Base-by-base conservation (phyloP, 23 tunicate species). In the Botrylloides violaceus region DNA sequence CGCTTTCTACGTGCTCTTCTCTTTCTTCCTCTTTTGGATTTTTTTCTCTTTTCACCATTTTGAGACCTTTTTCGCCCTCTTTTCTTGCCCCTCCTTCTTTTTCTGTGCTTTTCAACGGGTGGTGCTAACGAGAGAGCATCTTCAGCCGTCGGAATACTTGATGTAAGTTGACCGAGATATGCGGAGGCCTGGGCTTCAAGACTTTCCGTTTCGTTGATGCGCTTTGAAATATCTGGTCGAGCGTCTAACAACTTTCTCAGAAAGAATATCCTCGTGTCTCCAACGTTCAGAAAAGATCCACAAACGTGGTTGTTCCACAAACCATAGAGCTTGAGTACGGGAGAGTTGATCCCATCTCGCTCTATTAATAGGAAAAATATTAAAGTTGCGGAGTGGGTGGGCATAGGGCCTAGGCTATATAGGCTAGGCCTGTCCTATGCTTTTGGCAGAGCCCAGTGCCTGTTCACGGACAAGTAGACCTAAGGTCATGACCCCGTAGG, bases 211-310 rank as follows among this genome's bases (percentile, higher is more conserved):
- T 63, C 70, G 9, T 28, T 28, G 4, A 6, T 9, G 23, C 34
- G 4, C 4, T 4, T 3, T 29, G 26, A 31, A 9, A 19, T 6
- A 9, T 63, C 35, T 37, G 39, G 60, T 6, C 80, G 63, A 25
- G 34, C 71, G 66, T 85, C 83, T 43, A 38, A 29, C 63, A 85
- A 64, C 64, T 85, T 85, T 38, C 60, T 66, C 27, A 85, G 85
- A 71, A 85, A 85, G 43, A 85, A 85, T 18, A 85, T 70, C 66
- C 94, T 65, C 3, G 94, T 85, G 39, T 85, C 94, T 28, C 94
- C 94, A 34, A 66, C 80, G 23, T 26, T 25, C 30, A 85, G 71
- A 74, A 73, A 79, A 38, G 66, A 80, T 5, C 85, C 83, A 49
- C 94, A 85, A 30, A 85, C 29, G 23, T 66, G 61, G 38, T 72